These are phyloP conservation scores for Lagorchestes hirsutus DNA, from an alignment of 2,797 vertebrate species.

Conservation along the genomic window DNA sequence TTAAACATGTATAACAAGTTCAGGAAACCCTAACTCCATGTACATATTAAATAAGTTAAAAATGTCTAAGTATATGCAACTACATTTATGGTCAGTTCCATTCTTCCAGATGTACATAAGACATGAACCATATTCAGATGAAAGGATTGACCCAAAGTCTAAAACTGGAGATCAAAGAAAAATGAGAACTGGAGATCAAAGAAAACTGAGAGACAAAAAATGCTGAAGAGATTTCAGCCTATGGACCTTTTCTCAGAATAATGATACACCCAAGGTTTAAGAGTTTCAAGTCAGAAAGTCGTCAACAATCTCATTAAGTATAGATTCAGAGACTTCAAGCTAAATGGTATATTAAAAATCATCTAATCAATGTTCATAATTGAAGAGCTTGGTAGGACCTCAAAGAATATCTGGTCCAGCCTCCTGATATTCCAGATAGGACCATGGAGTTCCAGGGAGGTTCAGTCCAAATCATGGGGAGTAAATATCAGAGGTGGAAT, in stretches of 20 bases:
- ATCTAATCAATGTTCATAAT: background rate
- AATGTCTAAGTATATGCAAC: slow-evolving; percentile 9
- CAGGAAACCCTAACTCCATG: background rate
- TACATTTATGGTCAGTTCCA: background rate
- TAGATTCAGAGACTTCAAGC: background rate
- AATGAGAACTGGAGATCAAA: background rate
- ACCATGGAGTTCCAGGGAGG: background rate
- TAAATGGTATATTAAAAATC: background rate
- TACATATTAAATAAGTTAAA: slow-evolving; percentile 54
- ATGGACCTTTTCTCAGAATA: background rate
- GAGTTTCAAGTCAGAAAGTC: background rate
- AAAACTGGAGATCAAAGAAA: background rate
- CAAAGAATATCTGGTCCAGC: background rate
- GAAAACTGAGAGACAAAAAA: background rate
- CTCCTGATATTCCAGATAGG: background rate
- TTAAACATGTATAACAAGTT: slow-evolving; percentile 10
- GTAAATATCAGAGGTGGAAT: background rate
- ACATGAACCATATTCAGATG: background rate
- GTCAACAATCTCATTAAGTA: background rate
- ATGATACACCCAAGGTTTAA: background rate
- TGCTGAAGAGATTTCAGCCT: background rate
- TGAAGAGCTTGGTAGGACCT: background rate
- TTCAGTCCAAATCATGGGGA: background rate
- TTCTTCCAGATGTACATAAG: background rate
- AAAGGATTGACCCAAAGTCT: background rate